Evolutionary conservation across 2,113 vertebrate species (phyloP).

Genomic region (Thryonomys swinderianus): DNA sequence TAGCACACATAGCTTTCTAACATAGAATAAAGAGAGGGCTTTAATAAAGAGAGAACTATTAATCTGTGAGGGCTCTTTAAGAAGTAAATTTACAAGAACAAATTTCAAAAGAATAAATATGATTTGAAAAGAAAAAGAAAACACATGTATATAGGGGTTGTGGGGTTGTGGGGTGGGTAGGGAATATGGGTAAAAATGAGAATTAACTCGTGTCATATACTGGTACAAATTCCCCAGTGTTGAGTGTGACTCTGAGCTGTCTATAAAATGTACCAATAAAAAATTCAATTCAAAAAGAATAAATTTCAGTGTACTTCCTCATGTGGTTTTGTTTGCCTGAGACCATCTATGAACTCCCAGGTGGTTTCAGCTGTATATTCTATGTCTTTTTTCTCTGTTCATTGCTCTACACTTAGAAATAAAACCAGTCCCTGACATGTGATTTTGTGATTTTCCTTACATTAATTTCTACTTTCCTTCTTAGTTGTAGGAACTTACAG

Average conservation of each 20-base stretch:
- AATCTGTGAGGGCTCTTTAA: background rate
- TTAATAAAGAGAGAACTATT: background rate
- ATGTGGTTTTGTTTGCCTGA: background rate
- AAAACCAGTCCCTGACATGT: background rate
- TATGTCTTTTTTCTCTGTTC: background rate
- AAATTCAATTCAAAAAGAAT: too few relatives aligned
- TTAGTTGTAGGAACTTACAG: background rate
- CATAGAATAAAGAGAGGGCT: background rate
- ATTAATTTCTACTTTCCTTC: background rate
- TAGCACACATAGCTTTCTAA: background rate
- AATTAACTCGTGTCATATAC: too few relatives aligned
- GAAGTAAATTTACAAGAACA: constrained; percentile 30
- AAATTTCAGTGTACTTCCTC: constrained; percentile 30
- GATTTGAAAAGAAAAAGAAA: too few relatives aligned
- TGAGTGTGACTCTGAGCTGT: too few relatives aligned
- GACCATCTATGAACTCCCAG: constrained; percentile 44
- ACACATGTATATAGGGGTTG: too few relatives aligned
- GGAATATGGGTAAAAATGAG: too few relatives aligned
- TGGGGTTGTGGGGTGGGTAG: too few relatives aligned
- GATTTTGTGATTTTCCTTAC: background rate
- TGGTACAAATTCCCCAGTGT: too few relatives aligned
- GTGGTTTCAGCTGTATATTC: background rate
- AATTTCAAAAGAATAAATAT: too few relatives aligned
- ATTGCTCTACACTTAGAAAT: background rate
- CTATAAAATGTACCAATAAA: too few relatives aligned